These are phyloP conservation scores for Peromyscus leucopus DNA, from an alignment of 2,113 vertebrate genomes.

Conservation along the genomic window DNA sequence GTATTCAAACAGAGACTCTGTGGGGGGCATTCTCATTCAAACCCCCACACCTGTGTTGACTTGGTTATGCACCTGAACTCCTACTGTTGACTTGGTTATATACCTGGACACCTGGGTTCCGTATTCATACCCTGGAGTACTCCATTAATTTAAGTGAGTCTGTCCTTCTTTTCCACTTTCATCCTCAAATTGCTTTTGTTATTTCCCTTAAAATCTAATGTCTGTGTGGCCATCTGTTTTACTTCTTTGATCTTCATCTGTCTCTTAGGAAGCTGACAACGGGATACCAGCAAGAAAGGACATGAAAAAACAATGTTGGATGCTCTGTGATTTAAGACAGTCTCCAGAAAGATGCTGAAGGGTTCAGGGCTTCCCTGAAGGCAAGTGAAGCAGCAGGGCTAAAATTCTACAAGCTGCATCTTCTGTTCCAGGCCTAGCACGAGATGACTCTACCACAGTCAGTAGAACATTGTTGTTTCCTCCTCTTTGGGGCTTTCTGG, in stretches of 20 bases:
- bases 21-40: background rate
- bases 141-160: background rate
- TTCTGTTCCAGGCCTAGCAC: background rate
- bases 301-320: background rate
- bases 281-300: background rate
- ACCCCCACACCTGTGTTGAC: background rate
- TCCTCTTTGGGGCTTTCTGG: background rate
- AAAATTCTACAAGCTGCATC: background rate
- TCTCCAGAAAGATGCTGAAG: background rate
- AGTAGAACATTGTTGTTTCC: background rate
- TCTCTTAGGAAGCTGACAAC: background rate
- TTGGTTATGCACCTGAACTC: background rate
- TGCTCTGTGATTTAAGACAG: background rate
- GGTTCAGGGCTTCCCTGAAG: background rate
- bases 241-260: background rate
- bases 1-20: background rate
- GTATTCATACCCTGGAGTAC: background rate
- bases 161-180: background rate
- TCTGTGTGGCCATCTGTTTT: background rate
- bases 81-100: background rate
- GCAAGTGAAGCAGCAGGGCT: background rate
- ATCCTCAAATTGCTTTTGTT: background rate
- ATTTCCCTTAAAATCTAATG: background rate
- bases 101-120: background rate
- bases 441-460: background rate